Base-by-base conservation (phyloP, 1,140 invertebrate species). In the Rhopalosiphum padi region DNA sequence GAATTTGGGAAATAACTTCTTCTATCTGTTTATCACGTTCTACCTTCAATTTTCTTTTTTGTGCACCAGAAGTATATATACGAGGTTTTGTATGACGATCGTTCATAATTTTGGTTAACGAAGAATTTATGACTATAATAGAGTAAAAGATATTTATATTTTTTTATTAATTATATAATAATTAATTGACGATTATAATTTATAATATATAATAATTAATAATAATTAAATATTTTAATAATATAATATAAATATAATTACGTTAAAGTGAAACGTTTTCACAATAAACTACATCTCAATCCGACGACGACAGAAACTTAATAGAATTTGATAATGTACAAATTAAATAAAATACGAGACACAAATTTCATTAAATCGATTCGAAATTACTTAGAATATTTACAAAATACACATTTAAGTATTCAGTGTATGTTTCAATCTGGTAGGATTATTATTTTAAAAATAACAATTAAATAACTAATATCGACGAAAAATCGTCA, bases 1-100 rank as follows among this genome's bases (percentile, higher is more conserved):
- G 77, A 82, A 82, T 82, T 82, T 82, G 77, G 35, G 77, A 82
- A 82, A 82, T 41, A 82, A 82, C 77, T 82, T 82, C 53, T 82
- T 82, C 35, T 82, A 4, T 41, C 18, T 82, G 77, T 4, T 82
- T 82, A 82, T 82, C 1, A 82, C 77, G 77, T 0, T 82, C 77
- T 37, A 82, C 77, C 6, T 82, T 82, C 35, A 82, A 82, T 9
- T 82, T 82, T 82, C 77, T 82, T 82, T 82, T 82, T 37, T 35
- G 77, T 22, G 35, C 77, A 82, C 77, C 15, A 82, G 77, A 82
- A 82, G 77, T 11, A 82, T 82, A 37, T 37, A 37, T 82, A 6
- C 77, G 35, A 82, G 77, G 77, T 82, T 15, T 82, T 82, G 37
- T 37, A 82, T 82, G 77, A 82, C 77, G 77, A 37, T 37, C 77